Evolutionary conservation across 2,113 vertebrate species (phyloP).

Genomic region (Dicaeum eximium): DNA sequence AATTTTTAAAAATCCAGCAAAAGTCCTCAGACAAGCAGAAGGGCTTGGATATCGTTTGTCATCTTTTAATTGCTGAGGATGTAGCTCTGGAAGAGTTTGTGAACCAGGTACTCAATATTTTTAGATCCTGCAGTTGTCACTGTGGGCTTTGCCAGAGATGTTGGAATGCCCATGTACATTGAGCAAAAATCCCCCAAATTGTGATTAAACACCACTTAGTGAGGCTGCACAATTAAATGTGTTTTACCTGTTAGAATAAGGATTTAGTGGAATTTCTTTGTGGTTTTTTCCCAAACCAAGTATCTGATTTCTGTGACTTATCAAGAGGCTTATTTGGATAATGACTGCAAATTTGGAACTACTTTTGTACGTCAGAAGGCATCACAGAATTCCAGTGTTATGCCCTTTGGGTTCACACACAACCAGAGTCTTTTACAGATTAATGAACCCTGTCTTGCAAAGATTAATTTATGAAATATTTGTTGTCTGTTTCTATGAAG

Average conservation of each 20-base stretch:
- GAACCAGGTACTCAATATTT: not conserved
- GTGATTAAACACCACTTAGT: not conserved
- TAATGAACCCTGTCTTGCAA: slow-evolving; percentile 75
- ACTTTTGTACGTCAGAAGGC: slow-evolving; percentile 73
- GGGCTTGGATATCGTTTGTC: not conserved
- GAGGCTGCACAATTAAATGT: not conserved
- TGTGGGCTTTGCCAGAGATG: not conserved
- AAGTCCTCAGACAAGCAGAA: not conserved
- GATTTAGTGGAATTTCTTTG: not conserved
- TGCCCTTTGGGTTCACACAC: slow-evolving; percentile 76
- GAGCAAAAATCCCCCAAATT: not conserved
- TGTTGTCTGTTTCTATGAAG: slow-evolving; percentile 65
- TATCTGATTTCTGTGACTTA: slow-evolving; percentile 60
- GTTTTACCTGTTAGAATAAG: not conserved
- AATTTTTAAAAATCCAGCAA: too few species aligned
- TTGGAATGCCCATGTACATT: fast-evolving
- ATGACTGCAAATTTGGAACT: slow-evolving; percentile 79
- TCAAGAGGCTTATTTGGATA: slow-evolving; percentile 75
- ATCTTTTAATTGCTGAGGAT: not conserved
- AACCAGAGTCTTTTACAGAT: slow-evolving; percentile 70
- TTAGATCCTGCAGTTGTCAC: not conserved
- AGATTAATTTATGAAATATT: slow-evolving; percentile 69
- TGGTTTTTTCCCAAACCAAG: not conserved
- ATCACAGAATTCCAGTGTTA: slow-evolving; percentile 74
- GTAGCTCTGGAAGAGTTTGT: not conserved